A percentile compares a stretch with the other conserved stretches of the same genome.
phyloP scores from a whole-genome alignment of 2,797 vertebrate species.

The Anabas testudineus region DNA sequence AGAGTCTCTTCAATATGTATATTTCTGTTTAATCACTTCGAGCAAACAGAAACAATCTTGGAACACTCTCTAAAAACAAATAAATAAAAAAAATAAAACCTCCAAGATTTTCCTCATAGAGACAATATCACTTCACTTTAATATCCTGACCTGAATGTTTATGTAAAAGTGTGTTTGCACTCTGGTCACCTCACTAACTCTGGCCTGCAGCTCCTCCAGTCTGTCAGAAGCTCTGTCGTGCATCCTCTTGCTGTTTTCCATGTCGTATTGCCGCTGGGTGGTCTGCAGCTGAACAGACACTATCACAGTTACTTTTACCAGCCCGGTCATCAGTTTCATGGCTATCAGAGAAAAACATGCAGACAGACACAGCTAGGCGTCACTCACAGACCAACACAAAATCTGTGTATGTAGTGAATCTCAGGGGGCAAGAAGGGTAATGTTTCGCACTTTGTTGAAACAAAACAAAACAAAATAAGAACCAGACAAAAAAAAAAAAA shows the following conservation, averaged over 20 bases:
- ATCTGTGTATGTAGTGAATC: not conserved
- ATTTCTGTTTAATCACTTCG: not conserved
- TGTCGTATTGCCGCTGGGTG: constrained; percentile 81
- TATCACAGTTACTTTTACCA: constrained; percentile 85
- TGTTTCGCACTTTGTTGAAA: too few relatives aligned
- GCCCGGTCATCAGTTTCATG: constrained; percentile 90
- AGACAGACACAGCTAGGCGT: constrained; percentile 1
- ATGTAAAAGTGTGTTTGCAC: not conserved
- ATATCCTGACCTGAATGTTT: constrained; percentile 11
- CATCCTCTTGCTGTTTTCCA: constrained; percentile 82
- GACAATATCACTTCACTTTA: not conserved
- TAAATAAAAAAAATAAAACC: not conserved
- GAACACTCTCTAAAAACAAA: too few relatives aligned
- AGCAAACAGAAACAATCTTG: not conserved
- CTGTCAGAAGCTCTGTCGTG: constrained; percentile 77
- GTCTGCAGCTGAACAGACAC: constrained; percentile 85
- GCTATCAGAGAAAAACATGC: constrained; percentile 67
- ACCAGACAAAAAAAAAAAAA: too few relatives aligned
- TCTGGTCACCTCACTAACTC: constrained; percentile 81
- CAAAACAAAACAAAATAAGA: not conserved
- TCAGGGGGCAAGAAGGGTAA: too few relatives aligned
- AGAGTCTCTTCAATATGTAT: too few relatives aligned
- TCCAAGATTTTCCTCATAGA: not conserved
- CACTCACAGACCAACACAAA: not conserved
- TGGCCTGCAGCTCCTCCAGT: constrained; percentile 84